A percentile compares a stretch with the other conserved stretches of the same genome.
Evolutionary conservation across 2,113 vertebrate species (phyloP).

Genomic region (Motacilla tschutschensis): DNA sequence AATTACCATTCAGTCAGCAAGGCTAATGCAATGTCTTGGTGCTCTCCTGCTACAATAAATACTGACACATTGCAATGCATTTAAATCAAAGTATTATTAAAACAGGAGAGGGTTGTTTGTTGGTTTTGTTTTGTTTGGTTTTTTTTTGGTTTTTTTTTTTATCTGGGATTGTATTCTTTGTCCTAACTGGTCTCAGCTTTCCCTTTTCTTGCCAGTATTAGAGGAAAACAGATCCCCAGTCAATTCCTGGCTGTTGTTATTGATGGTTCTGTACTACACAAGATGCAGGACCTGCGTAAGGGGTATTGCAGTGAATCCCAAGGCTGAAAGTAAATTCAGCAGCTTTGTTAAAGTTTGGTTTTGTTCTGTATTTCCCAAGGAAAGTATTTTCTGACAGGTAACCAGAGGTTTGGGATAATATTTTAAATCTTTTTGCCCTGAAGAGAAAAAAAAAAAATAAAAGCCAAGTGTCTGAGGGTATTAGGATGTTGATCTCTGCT

Average conservation of each 20-base stretch:
- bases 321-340: not conserved
- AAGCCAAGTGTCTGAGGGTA: not conserved
- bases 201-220: not conserved
- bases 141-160: not conserved
- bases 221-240: not conserved
- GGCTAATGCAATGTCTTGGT: not conserved
- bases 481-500: not conserved
- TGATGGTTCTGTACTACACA: not conserved
- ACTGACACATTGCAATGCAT: not conserved
- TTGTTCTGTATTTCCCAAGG: not conserved
- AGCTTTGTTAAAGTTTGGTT: not conserved
- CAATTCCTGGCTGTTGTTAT: constrained; percentile 3
- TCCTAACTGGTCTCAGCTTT: not conserved
- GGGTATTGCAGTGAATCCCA: not conserved
- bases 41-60: not conserved
- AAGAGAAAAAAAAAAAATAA: not conserved
- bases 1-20: not conserved
- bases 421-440: not conserved
- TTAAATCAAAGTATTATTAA: not conserved
- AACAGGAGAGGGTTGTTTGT: not conserved
- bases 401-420: not conserved
- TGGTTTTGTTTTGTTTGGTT: not conserved
- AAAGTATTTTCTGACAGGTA: not conserved
- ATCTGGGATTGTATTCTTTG: not conserved
- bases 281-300: not conserved